Percentiles rank a stretch among this genome's conserved stretches.
Evolutionary conservation across 2,113 vertebrate genomes (phyloP).

Genomic region (Mormyrus iriodes): DNA sequence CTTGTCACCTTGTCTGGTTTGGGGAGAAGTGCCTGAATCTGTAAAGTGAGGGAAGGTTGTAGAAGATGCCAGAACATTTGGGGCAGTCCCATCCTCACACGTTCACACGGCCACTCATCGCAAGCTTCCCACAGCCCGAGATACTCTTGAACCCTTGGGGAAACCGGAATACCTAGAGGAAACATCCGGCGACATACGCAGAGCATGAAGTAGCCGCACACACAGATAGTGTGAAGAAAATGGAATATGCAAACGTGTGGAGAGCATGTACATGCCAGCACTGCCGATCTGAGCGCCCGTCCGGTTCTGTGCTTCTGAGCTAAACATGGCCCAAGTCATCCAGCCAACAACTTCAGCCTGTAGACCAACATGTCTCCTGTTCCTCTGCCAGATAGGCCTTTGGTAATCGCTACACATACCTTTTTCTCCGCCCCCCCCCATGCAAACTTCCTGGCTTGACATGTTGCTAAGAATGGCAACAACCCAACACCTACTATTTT

Average conservation of each 20-base stretch:
- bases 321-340: not conserved
- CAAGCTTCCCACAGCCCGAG: not conserved
- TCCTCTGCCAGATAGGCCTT: not conserved
- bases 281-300: not conserved
- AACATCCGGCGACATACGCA: not conserved
- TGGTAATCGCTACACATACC: not conserved
- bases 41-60: not conserved
- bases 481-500: not conserved
- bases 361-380: not conserved
- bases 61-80: not conserved
- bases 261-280: not conserved
- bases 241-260: not conserved
- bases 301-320: not conserved
- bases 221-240: not conserved
- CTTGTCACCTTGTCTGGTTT: not conserved
- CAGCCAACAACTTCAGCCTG: not conserved
- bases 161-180: not conserved
- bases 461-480: not conserved
- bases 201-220: not conserved
- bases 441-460: constrained; percentile 1
- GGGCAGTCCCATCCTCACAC: not conserved
- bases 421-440: not conserved
- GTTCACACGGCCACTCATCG: not conserved
- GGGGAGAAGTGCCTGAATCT: not conserved
- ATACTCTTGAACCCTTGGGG: not conserved